Evolutionary conservation across 2,797 vertebrate genomes (phyloP).

Genomic region (Basileuterus tristriatus): DNA sequence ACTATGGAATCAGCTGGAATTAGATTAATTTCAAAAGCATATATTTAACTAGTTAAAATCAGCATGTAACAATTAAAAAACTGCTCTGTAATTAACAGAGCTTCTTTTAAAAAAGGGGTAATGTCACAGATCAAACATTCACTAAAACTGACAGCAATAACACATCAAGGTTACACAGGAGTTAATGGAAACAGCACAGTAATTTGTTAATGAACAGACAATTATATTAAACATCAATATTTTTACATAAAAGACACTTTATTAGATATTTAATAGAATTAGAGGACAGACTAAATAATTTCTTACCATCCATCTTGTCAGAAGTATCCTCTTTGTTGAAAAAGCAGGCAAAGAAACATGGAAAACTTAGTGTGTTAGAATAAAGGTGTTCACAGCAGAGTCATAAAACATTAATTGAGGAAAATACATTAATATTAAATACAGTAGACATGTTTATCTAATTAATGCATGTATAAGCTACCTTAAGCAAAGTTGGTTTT

Average conservation of each 20-base stretch:
- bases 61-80: neutral
- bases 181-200: neutral
- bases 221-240: neutral
- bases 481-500: slow-evolving; percentile 5
- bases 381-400: slow-evolving; percentile 59
- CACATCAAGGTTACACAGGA: neutral
- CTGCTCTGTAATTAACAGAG: neutral
- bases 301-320: slow-evolving; percentile 99
- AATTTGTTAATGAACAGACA: slow-evolving; percentile 20
- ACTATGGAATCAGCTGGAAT: neutral
- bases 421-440: slow-evolving; percentile 67
- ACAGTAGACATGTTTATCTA: slow-evolving; percentile 33
- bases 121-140: neutral
- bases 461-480: slow-evolving; percentile 23
- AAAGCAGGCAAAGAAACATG: slow-evolving; percentile 79
- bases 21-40: neutral
- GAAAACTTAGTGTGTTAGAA: slow-evolving; percentile 80
- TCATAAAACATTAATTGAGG: slow-evolving; percentile 66
- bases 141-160: neutral
- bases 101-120: neutral
- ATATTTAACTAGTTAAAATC: neutral
- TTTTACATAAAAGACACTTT: slow-evolving; percentile 8
- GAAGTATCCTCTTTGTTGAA: slow-evolving; percentile 96
- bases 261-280: slow-evolving; percentile 34
- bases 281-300: slow-evolving; percentile 71